A percentile compares a stretch with the other conserved stretches of the same genome.
Conservation (phyloP, 2,797 vertebrate genomes). For the Echiichthys vipera region DNA sequence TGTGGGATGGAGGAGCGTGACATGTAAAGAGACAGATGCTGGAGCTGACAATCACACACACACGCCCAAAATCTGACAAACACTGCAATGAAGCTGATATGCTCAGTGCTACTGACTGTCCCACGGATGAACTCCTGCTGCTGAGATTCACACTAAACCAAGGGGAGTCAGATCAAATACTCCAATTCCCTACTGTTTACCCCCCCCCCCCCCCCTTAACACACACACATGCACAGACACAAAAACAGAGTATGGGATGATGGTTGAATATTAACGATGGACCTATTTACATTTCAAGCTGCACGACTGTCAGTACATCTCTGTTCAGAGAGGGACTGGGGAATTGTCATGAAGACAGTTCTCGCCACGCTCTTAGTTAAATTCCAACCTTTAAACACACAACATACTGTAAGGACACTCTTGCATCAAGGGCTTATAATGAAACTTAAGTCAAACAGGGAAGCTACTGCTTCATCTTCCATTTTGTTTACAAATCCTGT, state of each 20-base stretch:
- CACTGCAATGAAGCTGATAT: conserved; percentile 54
- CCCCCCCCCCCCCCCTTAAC: conserved; percentile 15
- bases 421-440: conserved; percentile 53
- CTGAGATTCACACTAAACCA: conserved; percentile 75
- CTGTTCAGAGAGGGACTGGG: conserved; percentile 53
- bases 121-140: conserved; percentile 81
- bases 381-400: conserved; percentile 60
- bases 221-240: conserved; percentile 41
- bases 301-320: conserved; percentile 66
- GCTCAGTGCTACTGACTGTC: conserved; percentile 65
- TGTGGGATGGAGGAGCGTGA: conserved; percentile 61
- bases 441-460: conserved; percentile 42
- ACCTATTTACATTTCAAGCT: conserved; percentile 79
- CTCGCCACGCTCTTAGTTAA: conserved; percentile 48
- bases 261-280: conserved; percentile 71
- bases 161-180: conserved; percentile 82
- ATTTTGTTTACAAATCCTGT: conserved; percentile 68
- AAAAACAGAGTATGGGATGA: conserved; percentile 49
- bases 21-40: conserved; percentile 61
- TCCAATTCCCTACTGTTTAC: conserved; percentile 70
- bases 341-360: conserved; percentile 67
- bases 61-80: conserved; percentile 60
- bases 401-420: conserved; percentile 40
- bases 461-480: conserved; percentile 32
- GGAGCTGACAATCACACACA: conserved; percentile 20